A percentile compares a stretch with the other conserved stretches of the same genome.
These are phyloP conservation scores for Halcyon smyrnensis DNA, from an alignment of 2,797 vertebrate species.

Conservation along the genomic window DNA sequence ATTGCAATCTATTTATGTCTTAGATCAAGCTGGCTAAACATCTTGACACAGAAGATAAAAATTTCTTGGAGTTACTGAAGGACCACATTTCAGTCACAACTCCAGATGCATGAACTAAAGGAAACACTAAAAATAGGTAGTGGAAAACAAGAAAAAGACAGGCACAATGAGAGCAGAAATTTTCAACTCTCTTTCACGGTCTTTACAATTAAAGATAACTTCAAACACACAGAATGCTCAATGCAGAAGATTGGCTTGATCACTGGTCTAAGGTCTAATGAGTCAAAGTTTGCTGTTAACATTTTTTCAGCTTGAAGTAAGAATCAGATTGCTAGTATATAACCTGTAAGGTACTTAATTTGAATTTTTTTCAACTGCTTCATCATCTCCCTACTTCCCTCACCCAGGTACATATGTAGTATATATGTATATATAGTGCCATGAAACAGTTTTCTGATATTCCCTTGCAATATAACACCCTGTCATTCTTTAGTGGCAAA, in stretches of 20 bases:
- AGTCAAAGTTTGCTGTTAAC: neutral
- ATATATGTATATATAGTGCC: neutral
- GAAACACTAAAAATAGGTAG: neutral
- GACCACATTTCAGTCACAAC: neutral
- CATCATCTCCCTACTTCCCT: neutral
- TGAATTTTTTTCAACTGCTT: neutral
- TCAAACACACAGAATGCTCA: neutral
- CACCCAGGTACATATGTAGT: neutral
- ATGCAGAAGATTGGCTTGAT: neutral
- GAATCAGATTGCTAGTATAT: neutral
- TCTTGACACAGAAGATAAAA: slow-evolving; percentile 10
- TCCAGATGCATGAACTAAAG: neutral
- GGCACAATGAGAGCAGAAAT: neutral
- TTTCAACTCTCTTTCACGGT: neutral
- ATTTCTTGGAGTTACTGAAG: neutral
- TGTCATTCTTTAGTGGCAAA: neutral
- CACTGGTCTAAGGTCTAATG: neutral
- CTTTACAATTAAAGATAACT: neutral
- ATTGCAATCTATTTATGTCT: neutral
- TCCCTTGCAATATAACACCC: neutral
- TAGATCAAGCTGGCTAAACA: neutral
- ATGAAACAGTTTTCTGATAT: neutral
- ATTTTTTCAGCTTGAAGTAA: neutral
- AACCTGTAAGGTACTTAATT: neutral
- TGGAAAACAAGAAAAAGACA: neutral